A percentile compares a stretch with the other conserved stretches of the same genome.
phyloP scores from a whole-genome alignment of 2,113 vertebrate genomes.

The Stercorarius parasiticus region DNA sequence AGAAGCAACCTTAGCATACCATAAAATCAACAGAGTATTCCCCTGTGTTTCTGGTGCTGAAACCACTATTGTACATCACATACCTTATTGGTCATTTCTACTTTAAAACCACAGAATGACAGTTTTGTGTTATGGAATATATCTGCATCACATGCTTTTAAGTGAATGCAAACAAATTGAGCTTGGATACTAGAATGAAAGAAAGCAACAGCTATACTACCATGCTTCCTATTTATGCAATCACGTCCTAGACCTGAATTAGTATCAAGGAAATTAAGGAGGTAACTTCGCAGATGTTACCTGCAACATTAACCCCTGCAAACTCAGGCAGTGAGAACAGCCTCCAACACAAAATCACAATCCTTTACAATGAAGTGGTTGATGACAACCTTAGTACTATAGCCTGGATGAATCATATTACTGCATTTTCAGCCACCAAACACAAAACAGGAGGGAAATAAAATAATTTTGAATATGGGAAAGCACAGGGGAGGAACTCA shows the following conservation, averaged over 20 bases:
- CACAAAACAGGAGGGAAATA: accelerated
- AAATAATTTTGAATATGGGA: background rate
- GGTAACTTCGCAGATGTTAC: background rate
- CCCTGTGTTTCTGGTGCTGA: background rate
- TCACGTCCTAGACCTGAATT: background rate
- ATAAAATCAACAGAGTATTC: background rate
- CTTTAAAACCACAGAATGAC: background rate
- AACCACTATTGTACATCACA: background rate
- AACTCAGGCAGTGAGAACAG: background rate
- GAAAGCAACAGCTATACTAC: background rate
- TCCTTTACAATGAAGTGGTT: background rate
- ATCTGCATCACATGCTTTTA: background rate
- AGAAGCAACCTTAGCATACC: background rate
- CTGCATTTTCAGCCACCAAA: background rate
- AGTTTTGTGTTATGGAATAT: background rate
- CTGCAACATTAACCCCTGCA: background rate
- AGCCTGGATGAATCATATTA: background rate
- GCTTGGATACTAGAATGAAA: background rate
- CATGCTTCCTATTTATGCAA: background rate
- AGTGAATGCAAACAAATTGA: background rate
- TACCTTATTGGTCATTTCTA: background rate
- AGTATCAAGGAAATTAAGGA: background rate
- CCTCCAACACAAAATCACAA: background rate
- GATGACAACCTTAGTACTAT: accelerated
- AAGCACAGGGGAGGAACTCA: accelerated